phyloP scores from a whole-genome alignment of 1,140 invertebrate genomes.

The Carposina sasakii region DNA sequence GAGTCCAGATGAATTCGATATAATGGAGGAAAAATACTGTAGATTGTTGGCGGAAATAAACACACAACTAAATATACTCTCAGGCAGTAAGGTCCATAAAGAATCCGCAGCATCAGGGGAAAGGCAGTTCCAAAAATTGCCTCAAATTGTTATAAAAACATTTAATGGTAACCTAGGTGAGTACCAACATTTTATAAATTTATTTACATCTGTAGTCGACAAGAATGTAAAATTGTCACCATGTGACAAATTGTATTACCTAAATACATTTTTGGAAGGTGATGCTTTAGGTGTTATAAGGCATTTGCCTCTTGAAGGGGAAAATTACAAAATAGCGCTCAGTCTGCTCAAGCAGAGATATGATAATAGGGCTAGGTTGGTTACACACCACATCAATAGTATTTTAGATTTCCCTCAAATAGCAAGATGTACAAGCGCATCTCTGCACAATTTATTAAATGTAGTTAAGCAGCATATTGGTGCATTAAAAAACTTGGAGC shows the following conservation, averaged over 20 bases:
- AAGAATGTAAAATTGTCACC: conserved; percentile 5
- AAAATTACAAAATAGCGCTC: conserved; percentile 8
- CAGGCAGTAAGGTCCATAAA: no score
- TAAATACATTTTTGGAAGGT: neutral
- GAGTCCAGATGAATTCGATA: neutral
- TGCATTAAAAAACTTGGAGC: conserved; percentile 5
- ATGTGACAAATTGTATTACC: conserved; percentile 11
- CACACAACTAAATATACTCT: no score
- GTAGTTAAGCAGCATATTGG: conserved; percentile 3
- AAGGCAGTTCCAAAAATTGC: neutral
- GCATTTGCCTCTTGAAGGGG: conserved; percentile 10
- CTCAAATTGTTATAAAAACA: neutral
- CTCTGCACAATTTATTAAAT: neutral
- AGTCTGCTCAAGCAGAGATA: conserved; percentile 9
- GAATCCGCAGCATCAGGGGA: no score
- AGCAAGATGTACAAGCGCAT: conserved; percentile 3
- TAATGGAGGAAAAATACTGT: neutral
- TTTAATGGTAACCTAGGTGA: conserved; percentile 1
- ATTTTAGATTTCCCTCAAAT: conserved; percentile 10
- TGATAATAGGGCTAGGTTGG: conserved; percentile 9
- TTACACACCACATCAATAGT: conserved; percentile 8
- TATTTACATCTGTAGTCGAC: conserved; percentile 12
- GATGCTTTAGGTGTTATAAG: conserved; percentile 8
- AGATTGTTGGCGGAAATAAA: neutral
- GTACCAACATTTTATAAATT: conserved; percentile 15